Base-by-base conservation (phyloP, 2,888 invertebrate species). In the Lysandra coridon region DNA sequence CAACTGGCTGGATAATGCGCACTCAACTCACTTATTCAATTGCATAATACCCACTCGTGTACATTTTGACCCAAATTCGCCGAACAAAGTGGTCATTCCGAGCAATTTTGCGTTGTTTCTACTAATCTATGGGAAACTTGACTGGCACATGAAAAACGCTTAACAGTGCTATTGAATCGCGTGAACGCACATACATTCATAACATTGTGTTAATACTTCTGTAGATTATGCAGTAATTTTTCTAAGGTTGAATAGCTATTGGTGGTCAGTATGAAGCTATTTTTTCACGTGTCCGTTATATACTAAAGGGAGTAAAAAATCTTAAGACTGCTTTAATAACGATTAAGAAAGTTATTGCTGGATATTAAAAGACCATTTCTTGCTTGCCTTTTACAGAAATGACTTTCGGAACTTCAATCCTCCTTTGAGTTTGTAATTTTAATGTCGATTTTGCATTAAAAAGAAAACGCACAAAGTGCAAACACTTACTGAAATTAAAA, bases 11-110 rank as follows among this genome's bases (percentile, higher is more conserved):
- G 69, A 69, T 69, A 69, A 69, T 14, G 69, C 69, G 69, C 69
- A 69, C 69, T 69, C 69, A 37, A 69, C 69, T 33, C 69, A 69
- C 33, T 69, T 69, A 69, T 69, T 69, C 69, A 69, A 69, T 69
- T 69, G 69, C 69, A 69, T 69, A 69, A 69, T 69, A 69, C 33
- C 69, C 69, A 69, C 69, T 69, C 69, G 14, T 69, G 69, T 37
- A 69, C 69, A 37, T 69, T 69, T 69, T 37, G 69, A 69, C 69
- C 69, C 69, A 69, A 69, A 37, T 69, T 69, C 33, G 1, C 14
- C 33, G 33, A 37, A 69, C 69, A 69, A 33, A 69, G 69, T 69
- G 17, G 69, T 69, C 4, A 69, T 69, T 69, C 14, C 17, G 64
- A 23, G 69, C 30, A 33, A 30, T 69, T 69, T 69, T 69, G 64